A percentile compares a stretch with the other conserved stretches of the same genome.
Conservation (phyloP, 2,888 invertebrate genomes). For the Achlya flavicornis region DNA sequence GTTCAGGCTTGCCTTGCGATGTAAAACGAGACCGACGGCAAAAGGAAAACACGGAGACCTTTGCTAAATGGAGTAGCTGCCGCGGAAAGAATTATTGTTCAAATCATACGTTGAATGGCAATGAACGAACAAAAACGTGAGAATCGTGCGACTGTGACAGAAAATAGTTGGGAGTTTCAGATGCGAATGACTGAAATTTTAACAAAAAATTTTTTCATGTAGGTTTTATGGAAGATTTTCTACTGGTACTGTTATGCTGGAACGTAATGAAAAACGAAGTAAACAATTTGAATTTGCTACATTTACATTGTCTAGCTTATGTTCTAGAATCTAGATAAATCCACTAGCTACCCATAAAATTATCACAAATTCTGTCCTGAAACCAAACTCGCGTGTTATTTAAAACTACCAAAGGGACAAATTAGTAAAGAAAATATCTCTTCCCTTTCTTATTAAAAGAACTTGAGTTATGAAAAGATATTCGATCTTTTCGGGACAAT, state of each 20-base stretch:
- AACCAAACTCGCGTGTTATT: not conserved
- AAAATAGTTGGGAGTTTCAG: no score
- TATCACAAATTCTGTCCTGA: not conserved
- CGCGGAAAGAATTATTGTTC: slow-evolving; percentile 9
- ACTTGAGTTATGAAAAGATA: slow-evolving; percentile 43
- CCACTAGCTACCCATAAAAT: not conserved
- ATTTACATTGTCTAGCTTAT: not conserved
- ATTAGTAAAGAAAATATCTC: slow-evolving; percentile 16
- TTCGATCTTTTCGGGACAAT: slow-evolving; percentile 20
- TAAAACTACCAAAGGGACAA: not conserved
- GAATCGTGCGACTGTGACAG: not conserved
- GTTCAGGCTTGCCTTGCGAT: slow-evolving; percentile 26
- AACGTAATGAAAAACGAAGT: not conserved
- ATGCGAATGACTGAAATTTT: no score
- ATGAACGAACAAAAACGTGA: slow-evolving; percentile 5
- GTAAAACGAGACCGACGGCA: slow-evolving; percentile 43
- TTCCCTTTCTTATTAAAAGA: slow-evolving; percentile 33
- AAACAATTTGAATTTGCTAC: not conserved
- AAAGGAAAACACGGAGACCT: slow-evolving; percentile 43
- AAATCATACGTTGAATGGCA: not conserved
- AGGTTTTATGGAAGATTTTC: no score
- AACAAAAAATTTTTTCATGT: no score
- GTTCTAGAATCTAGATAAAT: not conserved
- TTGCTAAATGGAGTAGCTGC: slow-evolving; percentile 13
- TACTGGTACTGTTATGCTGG: no score